phyloP scores from a whole-genome alignment of 2,888 invertebrate species.

The Ceramica pisi region DNA sequence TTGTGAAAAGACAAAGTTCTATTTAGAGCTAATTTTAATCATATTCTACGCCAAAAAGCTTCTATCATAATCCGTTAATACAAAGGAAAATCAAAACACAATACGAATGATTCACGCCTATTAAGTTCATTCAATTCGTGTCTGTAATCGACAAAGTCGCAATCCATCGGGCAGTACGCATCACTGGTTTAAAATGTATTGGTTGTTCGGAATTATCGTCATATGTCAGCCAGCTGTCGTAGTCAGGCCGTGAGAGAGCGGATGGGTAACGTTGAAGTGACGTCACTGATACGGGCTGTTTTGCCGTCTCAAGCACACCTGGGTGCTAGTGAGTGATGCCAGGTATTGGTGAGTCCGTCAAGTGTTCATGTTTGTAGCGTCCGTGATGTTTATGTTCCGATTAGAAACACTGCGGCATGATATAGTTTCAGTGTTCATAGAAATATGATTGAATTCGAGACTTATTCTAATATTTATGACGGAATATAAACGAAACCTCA shows the following conservation, averaged over 20 bases:
- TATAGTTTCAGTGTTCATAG: neutral
- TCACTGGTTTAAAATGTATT: constrained; percentile 83
- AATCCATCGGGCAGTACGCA: constrained; percentile 76
- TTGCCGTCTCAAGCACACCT: constrained; percentile 58
- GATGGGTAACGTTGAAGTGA: constrained; percentile 61
- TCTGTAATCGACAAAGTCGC: constrained; percentile 83
- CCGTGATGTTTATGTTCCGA: neutral
- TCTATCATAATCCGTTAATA: constrained; percentile 41
- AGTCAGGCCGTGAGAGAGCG: constrained; percentile 71
- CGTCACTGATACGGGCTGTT: constrained; percentile 71
- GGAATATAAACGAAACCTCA: no score
- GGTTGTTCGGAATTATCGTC: constrained; percentile 77
- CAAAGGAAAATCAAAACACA: constrained; percentile 65
- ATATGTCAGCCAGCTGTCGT: constrained; percentile 76
- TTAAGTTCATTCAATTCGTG: constrained; percentile 78
- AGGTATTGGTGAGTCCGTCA: constrained; percentile 10
- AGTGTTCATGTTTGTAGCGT: neutral
- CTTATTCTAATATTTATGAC: no score
- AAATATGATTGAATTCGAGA: no score
- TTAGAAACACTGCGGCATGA: neutral
- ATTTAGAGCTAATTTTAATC: neutral
- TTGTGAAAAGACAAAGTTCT: neutral
- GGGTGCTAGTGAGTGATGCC: constrained; percentile 18
- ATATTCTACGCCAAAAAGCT: neutral
- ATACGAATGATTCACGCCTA: constrained; percentile 79